phyloP scores from a whole-genome alignment of 2,113 vertebrate genomes.

The Atractosteus spatula region DNA sequence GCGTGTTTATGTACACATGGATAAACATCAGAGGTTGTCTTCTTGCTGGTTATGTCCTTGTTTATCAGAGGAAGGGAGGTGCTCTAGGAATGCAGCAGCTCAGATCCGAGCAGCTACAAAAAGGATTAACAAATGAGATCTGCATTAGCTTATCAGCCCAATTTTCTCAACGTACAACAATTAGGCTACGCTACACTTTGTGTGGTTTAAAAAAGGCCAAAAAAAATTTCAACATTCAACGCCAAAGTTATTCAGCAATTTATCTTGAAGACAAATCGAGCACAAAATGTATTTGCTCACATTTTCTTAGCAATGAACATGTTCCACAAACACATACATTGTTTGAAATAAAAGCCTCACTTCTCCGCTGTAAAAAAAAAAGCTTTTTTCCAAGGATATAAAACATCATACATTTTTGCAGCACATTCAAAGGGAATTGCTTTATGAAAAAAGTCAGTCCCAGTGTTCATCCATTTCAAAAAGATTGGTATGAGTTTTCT shows the following conservation, averaged over 20 bases:
- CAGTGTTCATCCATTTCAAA: slow-evolving; percentile 6
- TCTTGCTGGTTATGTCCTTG: neutral
- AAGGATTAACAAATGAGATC: neutral
- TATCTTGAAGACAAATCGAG: neutral
- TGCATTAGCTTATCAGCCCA: neutral
- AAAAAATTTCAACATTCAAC: neutral
- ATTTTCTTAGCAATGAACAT: too few relatives aligned
- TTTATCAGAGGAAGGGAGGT: neutral
- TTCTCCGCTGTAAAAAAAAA: neutral
- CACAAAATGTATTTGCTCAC: too few relatives aligned
- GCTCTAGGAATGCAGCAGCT: neutral
- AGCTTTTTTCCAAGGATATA: too few relatives aligned
- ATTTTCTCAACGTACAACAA: neutral
- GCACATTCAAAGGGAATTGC: neutral
- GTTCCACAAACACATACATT: too few relatives aligned
- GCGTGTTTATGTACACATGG: too few relatives aligned
- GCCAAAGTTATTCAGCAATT: neutral
- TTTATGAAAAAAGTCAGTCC: neutral
- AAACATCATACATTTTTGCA: neutral
- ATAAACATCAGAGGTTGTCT: too few relatives aligned
- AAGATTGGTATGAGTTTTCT: slow-evolving; percentile 16
- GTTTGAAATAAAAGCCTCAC: too few relatives aligned
- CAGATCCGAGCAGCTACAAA: neutral
- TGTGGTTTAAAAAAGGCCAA: neutral
- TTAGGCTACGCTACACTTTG: too few relatives aligned